Evolutionary conservation across 2,888 invertebrate species (phyloP).

Genomic region (Hypsopygia costalis): DNA sequence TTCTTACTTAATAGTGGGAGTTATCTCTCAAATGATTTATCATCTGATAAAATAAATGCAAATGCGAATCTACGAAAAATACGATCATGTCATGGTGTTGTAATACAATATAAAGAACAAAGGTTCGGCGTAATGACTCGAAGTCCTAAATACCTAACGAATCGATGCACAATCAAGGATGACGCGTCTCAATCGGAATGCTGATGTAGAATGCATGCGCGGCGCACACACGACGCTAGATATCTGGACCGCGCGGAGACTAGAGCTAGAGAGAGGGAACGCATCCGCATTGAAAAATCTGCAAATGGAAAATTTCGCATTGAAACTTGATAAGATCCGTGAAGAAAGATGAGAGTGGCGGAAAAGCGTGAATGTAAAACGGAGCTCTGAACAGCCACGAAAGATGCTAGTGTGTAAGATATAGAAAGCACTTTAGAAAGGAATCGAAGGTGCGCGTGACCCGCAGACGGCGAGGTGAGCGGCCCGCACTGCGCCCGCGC

Average conservation of each 20-base stretch:
- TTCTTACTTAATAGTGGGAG: constrained; percentile 38
- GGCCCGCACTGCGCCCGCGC: constrained; percentile 50
- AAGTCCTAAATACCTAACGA: constrained; percentile 50
- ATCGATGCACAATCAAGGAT: constrained; percentile 55
- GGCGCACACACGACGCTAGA: constrained; percentile 41
- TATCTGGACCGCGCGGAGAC: constrained; percentile 45
- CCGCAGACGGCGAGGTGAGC: constrained; percentile 63
- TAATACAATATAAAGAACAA: constrained; percentile 41
- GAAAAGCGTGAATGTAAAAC: constrained; percentile 55
- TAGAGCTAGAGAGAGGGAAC: constrained; percentile 33
- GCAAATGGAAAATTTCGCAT: constrained; percentile 34
- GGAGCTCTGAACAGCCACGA: constrained; percentile 41
- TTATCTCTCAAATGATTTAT: constrained; percentile 40
- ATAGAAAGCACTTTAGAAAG: constrained; percentile 79
- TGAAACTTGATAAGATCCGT: constrained; percentile 43
- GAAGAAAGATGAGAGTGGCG: constrained; percentile 42
- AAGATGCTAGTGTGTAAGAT: constrained; percentile 47
- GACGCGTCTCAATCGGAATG: constrained; percentile 68
- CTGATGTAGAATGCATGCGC: constrained; percentile 64
- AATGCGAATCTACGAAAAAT: constrained; percentile 23
- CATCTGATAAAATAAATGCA: constrained; percentile 21
- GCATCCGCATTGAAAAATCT: constrained; percentile 36
- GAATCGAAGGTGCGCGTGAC: constrained; percentile 75
- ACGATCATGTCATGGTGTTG: constrained; percentile 30
- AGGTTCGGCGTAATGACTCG: constrained; percentile 37